phyloP scores from a whole-genome alignment of 2,797 vertebrate species.

The Acipenser oxyrinchus region DNA sequence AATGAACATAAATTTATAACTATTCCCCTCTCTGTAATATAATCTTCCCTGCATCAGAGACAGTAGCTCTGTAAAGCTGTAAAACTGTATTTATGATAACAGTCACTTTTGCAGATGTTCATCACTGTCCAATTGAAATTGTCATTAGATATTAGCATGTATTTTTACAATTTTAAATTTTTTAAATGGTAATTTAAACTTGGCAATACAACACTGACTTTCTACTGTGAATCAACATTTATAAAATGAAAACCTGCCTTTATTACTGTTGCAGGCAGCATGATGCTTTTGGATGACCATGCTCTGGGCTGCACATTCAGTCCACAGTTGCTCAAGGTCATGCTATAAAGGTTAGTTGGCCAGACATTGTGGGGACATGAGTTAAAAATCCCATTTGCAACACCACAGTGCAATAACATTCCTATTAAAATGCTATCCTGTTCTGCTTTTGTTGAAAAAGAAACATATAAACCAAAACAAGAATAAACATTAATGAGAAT shows the following conservation, averaged over 20 bases:
- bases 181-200: slow-evolving; percentile 13
- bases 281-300: slow-evolving; percentile 5
- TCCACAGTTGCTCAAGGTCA: slow-evolving; percentile 58
- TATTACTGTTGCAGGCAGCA: too few relatives aligned
- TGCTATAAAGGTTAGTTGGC: slow-evolving; percentile 43
- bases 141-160: slow-evolving; percentile 50
- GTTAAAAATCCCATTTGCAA: slow-evolving; percentile 57
- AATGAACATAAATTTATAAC: slow-evolving; percentile 19
- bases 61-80: slow-evolving; percentile 36
- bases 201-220: background rate
- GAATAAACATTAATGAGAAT: too few relatives aligned
- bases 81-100: slow-evolving; percentile 51
- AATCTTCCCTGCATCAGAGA: slow-evolving; percentile 36
- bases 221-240: background rate
- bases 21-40: slow-evolving; percentile 23
- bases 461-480: too few relatives aligned
- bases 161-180: slow-evolving; percentile 7
- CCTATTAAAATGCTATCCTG: too few relatives aligned
- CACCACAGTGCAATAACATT: slow-evolving; percentile 23
- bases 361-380: slow-evolving; percentile 42
- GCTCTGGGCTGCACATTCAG: slow-evolving; percentile 14
- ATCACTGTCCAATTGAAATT: slow-evolving; percentile 49
- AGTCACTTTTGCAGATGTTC: slow-evolving; percentile 62
- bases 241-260: too few relatives aligned
- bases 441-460: too few relatives aligned